These are phyloP conservation scores for Sicus ferrugineus DNA, from an alignment of 2,888 invertebrate genomes.

Conservation along the genomic window DNA sequence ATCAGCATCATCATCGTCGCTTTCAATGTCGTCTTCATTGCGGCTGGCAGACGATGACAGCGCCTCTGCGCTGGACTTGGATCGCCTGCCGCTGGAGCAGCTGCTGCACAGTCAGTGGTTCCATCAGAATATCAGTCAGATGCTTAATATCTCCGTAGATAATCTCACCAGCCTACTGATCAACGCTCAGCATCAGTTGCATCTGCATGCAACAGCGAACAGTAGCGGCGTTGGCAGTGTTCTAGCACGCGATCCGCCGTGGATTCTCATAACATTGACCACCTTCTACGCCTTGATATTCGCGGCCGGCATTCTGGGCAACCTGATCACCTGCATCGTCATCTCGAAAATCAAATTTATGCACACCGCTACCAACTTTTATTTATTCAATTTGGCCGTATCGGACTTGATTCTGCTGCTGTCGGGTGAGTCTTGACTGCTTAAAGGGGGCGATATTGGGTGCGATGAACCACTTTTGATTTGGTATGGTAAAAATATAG, in stretches of 20 bases:
- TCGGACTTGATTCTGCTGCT: slow-evolving; percentile 81
- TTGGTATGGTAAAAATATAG: too few species aligned
- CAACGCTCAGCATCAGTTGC: slow-evolving; percentile 12
- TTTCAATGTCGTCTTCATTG: slow-evolving; percentile 1
- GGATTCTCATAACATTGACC: slow-evolving; percentile 68
- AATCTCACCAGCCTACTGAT: slow-evolving; percentile 51
- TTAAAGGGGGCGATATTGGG: too few species aligned
- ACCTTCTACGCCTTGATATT: slow-evolving; percentile 71
- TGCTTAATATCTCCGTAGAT: slow-evolving; percentile 58
- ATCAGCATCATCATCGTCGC: slow-evolving; percentile 2
- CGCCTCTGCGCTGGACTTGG: slow-evolving; percentile 1
- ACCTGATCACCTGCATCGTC: slow-evolving; percentile 84
- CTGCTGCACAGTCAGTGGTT: slow-evolving; percentile 57
- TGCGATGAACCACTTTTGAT: too few species aligned
- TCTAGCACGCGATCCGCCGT: slow-evolving; percentile 46
- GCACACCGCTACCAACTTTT: slow-evolving; percentile 84
- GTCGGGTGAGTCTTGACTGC: slow-evolving; percentile 73
- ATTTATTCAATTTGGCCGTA: slow-evolving; percentile 84
- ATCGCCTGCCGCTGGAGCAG: slow-evolving; percentile 36
- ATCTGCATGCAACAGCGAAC: background rate
- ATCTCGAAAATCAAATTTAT: slow-evolving; percentile 83
- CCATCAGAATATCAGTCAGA: slow-evolving; percentile 57
- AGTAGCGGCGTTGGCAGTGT: background rate
- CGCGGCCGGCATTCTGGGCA: slow-evolving; percentile 80
- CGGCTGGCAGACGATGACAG: background rate